Base-by-base conservation (phyloP, 2,113 vertebrate genomes). In the Erpornis zantholeuca region DNA sequence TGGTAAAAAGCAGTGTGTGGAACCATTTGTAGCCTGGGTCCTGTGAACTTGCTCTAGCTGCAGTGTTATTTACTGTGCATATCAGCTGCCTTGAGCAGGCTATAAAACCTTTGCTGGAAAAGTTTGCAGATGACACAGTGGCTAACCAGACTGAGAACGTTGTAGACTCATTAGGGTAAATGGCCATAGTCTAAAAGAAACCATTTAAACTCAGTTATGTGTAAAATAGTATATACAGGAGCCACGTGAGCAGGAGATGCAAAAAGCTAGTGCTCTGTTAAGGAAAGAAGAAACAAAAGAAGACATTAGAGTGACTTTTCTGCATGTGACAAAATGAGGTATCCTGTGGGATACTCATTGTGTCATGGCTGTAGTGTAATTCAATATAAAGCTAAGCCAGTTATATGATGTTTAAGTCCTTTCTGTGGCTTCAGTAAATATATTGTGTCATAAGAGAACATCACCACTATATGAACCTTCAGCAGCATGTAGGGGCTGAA, bases 101-200 rank as follows among this genome's bases (percentile, higher is more conserved):
- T 70, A 15, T 70, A 79, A 93, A 85, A 45, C 70, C 12, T 75
- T 73, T 78, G 21, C 90, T 95, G 86, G 60, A 92, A 93, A 95
- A 86, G 35, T 78, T 7, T 88, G 47, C 95, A 96, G 82, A 73
- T 95, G 76, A 38, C 28, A 57, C 17, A 12, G 47, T 42, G 44
- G 24, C 77, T 93, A 71, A 86, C 35, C 54, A 90, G 47, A 66
- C 52, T 54, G 59, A 83, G 66, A 83, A 61, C 42, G 36, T 38
- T 86, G 27, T 60, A 38, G 40, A 82, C 33, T 66, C 35, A 54
- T 22, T 59, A 35, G 40, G 17, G 17, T 54, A 88, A 86, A 83
- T 35, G 28, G 8, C 33, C 17, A 23, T 2, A 47, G 35, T 81
- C 76, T 75, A 77, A 86, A 38, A 77, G 36, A 90, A 78, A 24